Percentiles rank a stretch among this genome's conserved stretches.
Evolutionary conservation across 1,140 invertebrate genomes (phyloP).

Genomic region (Micrasema longulum): DNA sequence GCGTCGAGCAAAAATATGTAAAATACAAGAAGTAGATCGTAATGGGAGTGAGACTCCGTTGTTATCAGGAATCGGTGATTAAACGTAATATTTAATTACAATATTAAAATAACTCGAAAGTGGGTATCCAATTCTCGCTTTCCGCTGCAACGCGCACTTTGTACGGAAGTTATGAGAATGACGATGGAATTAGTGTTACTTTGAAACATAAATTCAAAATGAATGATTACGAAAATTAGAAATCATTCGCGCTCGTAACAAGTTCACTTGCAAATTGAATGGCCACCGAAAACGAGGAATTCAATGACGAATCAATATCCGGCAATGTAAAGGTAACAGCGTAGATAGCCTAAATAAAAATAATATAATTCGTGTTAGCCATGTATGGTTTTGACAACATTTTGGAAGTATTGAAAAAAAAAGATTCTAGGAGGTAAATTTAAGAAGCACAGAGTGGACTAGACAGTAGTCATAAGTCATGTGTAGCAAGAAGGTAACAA

Average conservation of each 20-base stretch:
- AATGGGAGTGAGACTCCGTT: no score
- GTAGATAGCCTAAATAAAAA: no score
- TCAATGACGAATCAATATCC: constrained; percentile 23
- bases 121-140: constrained; percentile 9
- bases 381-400: no score
- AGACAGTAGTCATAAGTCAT: no score
- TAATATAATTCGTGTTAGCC: no score
- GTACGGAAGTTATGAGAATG: constrained; percentile 17
- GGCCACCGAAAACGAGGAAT: neutral
- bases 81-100: neutral
- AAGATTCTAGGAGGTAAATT: no score
- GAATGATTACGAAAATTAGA: constrained; percentile 23
- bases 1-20: no score
- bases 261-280: constrained; percentile 5
- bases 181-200: constrained; percentile 6
- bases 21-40: no score
- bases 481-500: no score
- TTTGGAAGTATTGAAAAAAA: no score
- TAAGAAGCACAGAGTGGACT: no score
- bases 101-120: constrained; percentile 10
- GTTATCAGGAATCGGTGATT: neutral
- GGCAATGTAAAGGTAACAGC: no score
- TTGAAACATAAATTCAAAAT: constrained; percentile 6
- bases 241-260: constrained; percentile 4
- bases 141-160: constrained; percentile 14